Evolutionary conservation across 92 coral and sea anemone species (phyloP).

Genomic region (Bergia puertoricense): DNA sequence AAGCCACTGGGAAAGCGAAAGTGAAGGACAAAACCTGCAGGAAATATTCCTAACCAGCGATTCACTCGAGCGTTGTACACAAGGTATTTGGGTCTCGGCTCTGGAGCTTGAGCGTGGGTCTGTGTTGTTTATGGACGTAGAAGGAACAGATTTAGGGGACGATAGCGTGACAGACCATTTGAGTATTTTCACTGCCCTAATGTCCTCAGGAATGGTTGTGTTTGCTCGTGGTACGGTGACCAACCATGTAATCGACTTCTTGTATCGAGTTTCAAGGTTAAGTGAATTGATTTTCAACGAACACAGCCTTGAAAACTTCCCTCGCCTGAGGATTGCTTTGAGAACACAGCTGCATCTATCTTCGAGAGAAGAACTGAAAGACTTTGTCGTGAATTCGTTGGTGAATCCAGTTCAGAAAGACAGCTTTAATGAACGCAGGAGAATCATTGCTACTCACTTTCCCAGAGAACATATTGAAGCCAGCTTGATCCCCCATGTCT

Average conservation of each 20-base stretch:
- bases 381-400: constrained; percentile 47
- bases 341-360: constrained; percentile 60
- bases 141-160: constrained; percentile 63
- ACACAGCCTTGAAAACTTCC: constrained; percentile 34
- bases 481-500: constrained; percentile 36
- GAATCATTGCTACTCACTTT: constrained; percentile 41
- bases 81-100: constrained; percentile 19
- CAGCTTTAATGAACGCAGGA: constrained; percentile 40
- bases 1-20: background rate
- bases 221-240: constrained; percentile 48
- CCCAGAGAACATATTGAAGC: constrained; percentile 56
- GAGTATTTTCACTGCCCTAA: constrained; percentile 61
- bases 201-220: constrained; percentile 64
- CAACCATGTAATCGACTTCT: constrained; percentile 58
- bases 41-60: constrained; percentile 6
- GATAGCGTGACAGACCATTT: constrained; percentile 56
- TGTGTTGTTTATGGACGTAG: constrained; percentile 60
- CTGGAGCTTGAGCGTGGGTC: background rate
- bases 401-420: constrained; percentile 19
- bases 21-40: background rate
- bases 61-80: background rate
- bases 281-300: constrained; percentile 60
- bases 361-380: constrained; percentile 37
- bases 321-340: constrained; percentile 51
- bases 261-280: constrained; percentile 65